Evolutionary conservation across 2,888 invertebrate species (phyloP), one percentile per base, ranked within the genome.

Genomic region (Cenopis cana): DNA sequence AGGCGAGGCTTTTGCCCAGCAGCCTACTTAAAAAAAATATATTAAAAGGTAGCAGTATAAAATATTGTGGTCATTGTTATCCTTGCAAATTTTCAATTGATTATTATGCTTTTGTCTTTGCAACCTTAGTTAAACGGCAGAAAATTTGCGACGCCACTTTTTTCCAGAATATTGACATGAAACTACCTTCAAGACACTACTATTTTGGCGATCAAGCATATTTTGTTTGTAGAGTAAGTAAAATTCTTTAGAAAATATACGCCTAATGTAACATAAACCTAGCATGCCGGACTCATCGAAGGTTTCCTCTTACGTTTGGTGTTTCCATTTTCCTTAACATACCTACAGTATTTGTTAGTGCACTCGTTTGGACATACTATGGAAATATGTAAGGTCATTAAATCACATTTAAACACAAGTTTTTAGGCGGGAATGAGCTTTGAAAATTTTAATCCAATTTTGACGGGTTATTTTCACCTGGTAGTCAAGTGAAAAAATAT

Each of bases 231-330:
- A 2, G 18, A 18, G 18, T 3, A 18, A 50, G 50, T n/a, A 9
- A 50, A 50, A 50, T 17, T 18, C 50, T 11, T 17, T 18, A 50
- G 50, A 50, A 18, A 50, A 18, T 50, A 50, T 4, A 50, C 50
- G 50, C 18, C 18, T 50, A 50, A 50, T 50, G 50, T 18, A 50
- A 50, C 9, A 50, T 18, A 18, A 17, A 18, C 17, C 18, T 18
- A 50, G 46, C 46, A n/a, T n/a, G n/a, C 50, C 18, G 10, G 18
- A 18, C 10, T 20, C 50, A 50, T 68, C 57, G 50, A 67, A 50
- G 52, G 14, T 52, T 24, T 41, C 52, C 20, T 38, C n/a, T 54
- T n/a, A n/a, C 41, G 24, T 56, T 66, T 66, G 33, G 46, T 56
- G 38, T 66, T 66, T 55, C 17, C 10, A 36, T 33, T 33, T 33